Evolutionary conservation across 1,140 invertebrate genomes (phyloP).

Genomic region (Magallana ariakensis): DNA sequence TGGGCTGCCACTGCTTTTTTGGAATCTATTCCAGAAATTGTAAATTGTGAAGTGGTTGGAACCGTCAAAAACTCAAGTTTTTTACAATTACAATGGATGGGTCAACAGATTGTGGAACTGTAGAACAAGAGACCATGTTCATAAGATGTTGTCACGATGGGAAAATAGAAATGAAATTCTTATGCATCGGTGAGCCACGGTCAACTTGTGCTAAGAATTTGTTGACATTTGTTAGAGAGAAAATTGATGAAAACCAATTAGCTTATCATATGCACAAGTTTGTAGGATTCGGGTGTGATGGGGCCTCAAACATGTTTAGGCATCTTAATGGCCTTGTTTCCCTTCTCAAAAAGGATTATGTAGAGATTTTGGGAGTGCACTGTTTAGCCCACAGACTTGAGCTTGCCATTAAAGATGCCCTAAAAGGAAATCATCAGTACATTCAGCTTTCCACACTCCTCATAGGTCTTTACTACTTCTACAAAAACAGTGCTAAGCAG

Average conservation of each 20-base stretch:
- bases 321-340: background rate
- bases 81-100: constrained; percentile 13
- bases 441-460: background rate
- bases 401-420: background rate
- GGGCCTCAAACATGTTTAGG: constrained; percentile 25
- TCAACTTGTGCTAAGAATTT: constrained; percentile 8
- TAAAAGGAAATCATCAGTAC: background rate
- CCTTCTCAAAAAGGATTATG: background rate
- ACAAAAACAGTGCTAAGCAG: constrained; percentile 41
- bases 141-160: background rate
- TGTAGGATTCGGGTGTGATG: constrained; percentile 36
- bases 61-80: background rate
- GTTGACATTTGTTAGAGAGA: constrained; percentile 28
- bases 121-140: constrained; percentile 26
- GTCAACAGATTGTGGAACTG: background rate
- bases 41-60: background rate
- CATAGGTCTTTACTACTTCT: constrained; percentile 34
- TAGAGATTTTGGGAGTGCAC: background rate
- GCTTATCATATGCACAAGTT: constrained; percentile 14
- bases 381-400: constrained; percentile 44
- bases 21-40: background rate
- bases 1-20: background rate
- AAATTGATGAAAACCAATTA: constrained; percentile 34
- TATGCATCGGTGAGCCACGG: constrained; percentile 25
- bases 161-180: background rate